Evolutionary conservation across 2,888 invertebrate species (phyloP), one percentile per base, ranked within the genome.

Genomic region (Tortricodes alternella): DNA sequence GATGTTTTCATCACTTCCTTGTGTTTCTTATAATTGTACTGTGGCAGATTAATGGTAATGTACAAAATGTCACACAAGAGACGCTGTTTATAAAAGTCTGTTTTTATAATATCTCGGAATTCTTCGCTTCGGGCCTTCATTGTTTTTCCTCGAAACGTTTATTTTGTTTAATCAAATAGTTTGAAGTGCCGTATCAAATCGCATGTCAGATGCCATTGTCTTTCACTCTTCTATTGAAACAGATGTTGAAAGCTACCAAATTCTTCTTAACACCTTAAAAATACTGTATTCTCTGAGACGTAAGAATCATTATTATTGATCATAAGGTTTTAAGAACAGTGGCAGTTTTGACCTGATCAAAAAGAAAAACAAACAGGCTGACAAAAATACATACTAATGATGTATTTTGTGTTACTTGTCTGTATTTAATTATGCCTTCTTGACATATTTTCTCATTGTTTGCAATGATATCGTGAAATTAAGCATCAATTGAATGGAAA

Each of bases 121-220:
- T 38, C 38, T 21, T 38, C 9, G 29, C 18, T 27, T 43, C 18
- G 19, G 13, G 16, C 44, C 49, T 24, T 50, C 44, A 50, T 56
- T 50, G 23, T 50, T 56, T 57, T 44, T 61, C 48, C 41, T 50
- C 21, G 46, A 27, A 59, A 18, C 55, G 59, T 64, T 64, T 63
- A 64, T 60, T 60, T 53, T 62, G 38, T 62, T 67, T 62, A 62
- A 66, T 64, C 59, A 60, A 57, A 60, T 60, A 66, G 59, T 60
- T 65, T 62, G 65, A 65, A 61, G 59, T 52, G 52, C 59, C 58
- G 56, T 60, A 64, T 62, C 60, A 62, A 66, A 63, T 67, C 60
- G 61, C 57, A 62, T 55, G 60, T 63, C 61, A 61, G 27, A 15
- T 46, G 27, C 35, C 50, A 56, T 56, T 59, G 58, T 64, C 58